Base-by-base conservation (phyloP, 2,888 invertebrate genomes). In the Mythimna loreyi region DNA sequence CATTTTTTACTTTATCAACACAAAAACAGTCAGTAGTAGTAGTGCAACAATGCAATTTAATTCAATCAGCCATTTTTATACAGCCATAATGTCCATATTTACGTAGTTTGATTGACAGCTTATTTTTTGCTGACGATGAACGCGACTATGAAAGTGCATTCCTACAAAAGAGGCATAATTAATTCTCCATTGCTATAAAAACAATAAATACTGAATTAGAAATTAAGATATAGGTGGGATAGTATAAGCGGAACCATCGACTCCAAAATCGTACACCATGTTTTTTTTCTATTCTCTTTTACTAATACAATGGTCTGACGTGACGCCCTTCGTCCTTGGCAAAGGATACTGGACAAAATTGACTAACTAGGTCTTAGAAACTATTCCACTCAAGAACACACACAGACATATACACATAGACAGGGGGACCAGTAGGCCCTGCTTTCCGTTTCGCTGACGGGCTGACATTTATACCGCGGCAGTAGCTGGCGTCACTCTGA, bases 71-170 rank as follows among this genome's bases (percentile, higher is more conserved):
- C 19, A 28, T n/a, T 45, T 50, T n/a, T 28, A 1, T 36, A n/a
- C 28, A 23, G n/a, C 7, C 16, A 11, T n/a, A 16, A 16, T 43
- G 30, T 30, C 28, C 67, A 49, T 67, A 53, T 25, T 28, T 28
- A 30, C 8, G 23, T 40, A 57, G 30, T n/a, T 49, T 57, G 57
- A 67, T 57, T 68, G 68, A 50, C 40, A 40, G 30, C 40, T 25
- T 40, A 49, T 40, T 68, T 57, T n/a, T 67, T 67, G 11, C 23
- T 23, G 8, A 16, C 49, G n/a, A 55, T 19, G n/a, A 11, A 30
- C 47, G 25, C 28, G n/a, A n/a, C 11, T 7, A 40, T 56, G 47
- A 67, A 67, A 67, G n/a, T 49, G 55, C 45, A 47, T 36, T 66
- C 36, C 11, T 45, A 19, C 16, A 7, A 21, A 67, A 9, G 11